These are phyloP conservation scores for Drosophila novamexicana DNA, from an alignment of 1,140 invertebrate species.

Conservation along the genomic window DNA sequence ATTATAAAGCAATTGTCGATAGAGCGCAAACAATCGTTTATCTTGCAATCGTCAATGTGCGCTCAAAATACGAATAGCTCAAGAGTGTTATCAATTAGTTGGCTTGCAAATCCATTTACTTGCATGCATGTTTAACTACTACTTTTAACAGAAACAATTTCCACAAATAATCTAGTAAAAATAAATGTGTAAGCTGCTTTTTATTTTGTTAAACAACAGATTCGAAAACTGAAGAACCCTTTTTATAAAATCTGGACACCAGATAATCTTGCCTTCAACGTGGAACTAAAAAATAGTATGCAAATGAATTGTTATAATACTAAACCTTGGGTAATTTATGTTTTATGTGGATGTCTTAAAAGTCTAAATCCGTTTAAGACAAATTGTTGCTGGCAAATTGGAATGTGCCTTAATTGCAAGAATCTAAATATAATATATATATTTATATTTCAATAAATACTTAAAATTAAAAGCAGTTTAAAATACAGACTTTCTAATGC, in stretches of 20 bases:
- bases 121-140: too few species aligned
- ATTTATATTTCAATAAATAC: background rate
- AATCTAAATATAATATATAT: background rate
- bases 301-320: too few species aligned
- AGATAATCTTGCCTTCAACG: too few species aligned
- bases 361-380: background rate
- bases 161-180: too few species aligned
- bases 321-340: too few species aligned
- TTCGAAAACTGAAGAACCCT: too few species aligned
- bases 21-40: slow-evolving; percentile 27
- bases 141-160: too few species aligned
- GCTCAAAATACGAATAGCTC: background rate
- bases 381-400: background rate
- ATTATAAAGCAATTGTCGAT: slow-evolving; percentile 28
- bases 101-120: too few species aligned
- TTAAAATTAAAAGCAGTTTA: slow-evolving; percentile 13
- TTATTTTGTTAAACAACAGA: too few species aligned
- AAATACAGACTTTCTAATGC: slow-evolving; percentile 22
- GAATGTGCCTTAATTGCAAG: background rate
- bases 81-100: background rate
- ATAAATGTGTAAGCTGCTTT: too few species aligned
- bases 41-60: slow-evolving; percentile 26
- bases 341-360: background rate
- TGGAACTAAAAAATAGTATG: too few species aligned
- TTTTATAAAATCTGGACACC: too few species aligned